These are phyloP conservation scores for Xenops minutus DNA, from an alignment of 2,797 vertebrate species.

Conservation along the genomic window DNA sequence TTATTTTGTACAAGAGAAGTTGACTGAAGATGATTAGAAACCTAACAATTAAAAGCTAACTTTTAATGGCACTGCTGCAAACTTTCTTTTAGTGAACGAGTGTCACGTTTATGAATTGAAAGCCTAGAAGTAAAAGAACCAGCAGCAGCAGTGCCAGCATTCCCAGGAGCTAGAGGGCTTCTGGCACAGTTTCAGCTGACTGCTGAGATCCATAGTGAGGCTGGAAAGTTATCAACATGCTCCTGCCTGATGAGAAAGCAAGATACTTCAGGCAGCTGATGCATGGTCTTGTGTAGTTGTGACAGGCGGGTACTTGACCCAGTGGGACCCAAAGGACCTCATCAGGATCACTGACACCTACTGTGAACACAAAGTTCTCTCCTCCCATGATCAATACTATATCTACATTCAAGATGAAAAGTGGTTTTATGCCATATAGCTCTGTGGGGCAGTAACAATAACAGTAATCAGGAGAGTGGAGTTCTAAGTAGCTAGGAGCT, in stretches of 20 bases:
- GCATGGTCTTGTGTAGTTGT: not conserved
- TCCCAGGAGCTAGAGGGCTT: not conserved
- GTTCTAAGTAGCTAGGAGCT: not conserved
- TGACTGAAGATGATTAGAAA: not conserved
- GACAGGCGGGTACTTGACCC: rapidly evolving
- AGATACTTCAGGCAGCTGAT: not conserved
- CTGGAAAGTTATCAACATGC: not conserved
- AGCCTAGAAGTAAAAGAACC: not conserved
- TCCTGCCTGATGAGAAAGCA: not conserved
- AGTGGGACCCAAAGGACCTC: not conserved
- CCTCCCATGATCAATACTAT: not conserved
- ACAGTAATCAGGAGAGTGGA: not conserved
- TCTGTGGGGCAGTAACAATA: not conserved
- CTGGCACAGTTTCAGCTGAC: not conserved
- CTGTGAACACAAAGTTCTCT: not conserved
- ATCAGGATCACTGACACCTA: not conserved
- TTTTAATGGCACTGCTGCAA: not conserved
- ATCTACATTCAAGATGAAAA: not conserved
- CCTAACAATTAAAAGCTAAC: not conserved
- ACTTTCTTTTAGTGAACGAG: not conserved
- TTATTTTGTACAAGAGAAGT: not conserved
- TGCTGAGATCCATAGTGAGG: not conserved
- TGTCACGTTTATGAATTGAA: not conserved
- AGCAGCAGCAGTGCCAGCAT: not conserved
- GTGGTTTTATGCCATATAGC: not conserved